A percentile compares a stretch with the other conserved stretches of the same genome.
Evolutionary conservation across 2,797 vertebrate species (phyloP).

Genomic region (Danio albolineatus): DNA sequence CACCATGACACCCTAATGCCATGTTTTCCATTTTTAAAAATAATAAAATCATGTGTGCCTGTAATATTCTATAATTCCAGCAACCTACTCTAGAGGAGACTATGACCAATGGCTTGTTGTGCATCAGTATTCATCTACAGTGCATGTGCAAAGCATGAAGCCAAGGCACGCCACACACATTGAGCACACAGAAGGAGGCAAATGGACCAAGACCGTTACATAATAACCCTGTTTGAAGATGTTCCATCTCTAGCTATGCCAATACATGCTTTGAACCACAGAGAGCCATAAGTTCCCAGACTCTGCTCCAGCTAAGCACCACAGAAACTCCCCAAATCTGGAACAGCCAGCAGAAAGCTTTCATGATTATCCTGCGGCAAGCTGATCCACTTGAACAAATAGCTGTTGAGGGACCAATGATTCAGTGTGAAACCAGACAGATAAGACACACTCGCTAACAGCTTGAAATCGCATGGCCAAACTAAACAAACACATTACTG

Average conservation of each 20-base stretch:
- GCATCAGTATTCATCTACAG: neutral
- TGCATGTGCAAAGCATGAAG: neutral
- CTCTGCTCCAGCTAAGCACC: slow-evolving; percentile 42
- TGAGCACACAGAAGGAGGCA: slow-evolving; percentile 10
- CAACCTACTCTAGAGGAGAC: neutral
- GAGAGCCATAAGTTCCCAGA: slow-evolving; percentile 51
- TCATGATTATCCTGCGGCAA: slow-evolving; percentile 41
- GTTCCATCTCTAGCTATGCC: slow-evolving; percentile 43
- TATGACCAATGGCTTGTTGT: neutral
- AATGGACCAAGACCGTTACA: slow-evolving; percentile 41
- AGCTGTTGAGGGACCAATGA: slow-evolving; percentile 52
- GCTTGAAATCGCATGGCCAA: slow-evolving; percentile 54
- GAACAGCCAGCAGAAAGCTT: slow-evolving; percentile 28
- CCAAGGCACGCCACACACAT: slow-evolving; percentile 11
- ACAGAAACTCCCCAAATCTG: slow-evolving; percentile 24
- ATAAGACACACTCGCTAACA: slow-evolving; percentile 47
- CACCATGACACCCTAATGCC: no score
- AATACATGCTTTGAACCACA: slow-evolving; percentile 51
- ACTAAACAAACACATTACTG: slow-evolving; percentile 56
- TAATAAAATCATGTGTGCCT: neutral
- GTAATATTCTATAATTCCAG: neutral
- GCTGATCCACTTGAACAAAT: slow-evolving; percentile 51
- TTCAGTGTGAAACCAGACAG: slow-evolving; percentile 52
- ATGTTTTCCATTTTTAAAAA: neutral
- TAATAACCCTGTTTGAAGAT: slow-evolving; percentile 49